Evolutionary conservation across 1,140 invertebrate genomes (phyloP), one percentile per base, ranked within the genome.

Genomic region (Sminthurides bifidus): DNA sequence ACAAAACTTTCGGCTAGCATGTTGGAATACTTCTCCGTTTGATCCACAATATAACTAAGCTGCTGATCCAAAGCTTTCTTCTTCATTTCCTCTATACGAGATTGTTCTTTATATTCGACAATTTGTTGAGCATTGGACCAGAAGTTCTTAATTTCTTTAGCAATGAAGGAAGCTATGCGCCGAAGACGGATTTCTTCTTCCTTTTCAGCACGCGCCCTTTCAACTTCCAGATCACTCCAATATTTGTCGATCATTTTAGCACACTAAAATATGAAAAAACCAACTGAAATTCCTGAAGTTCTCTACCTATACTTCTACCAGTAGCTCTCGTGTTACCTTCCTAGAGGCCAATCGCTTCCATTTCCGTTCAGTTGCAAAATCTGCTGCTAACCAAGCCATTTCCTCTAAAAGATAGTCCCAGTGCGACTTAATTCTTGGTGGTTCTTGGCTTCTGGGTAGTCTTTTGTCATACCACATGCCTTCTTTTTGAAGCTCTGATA

Each of bases 351-450:
- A 83, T 72, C 92, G 93, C 68, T 98, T 98, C 91, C 90, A 95
- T 70, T 95, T 97, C 45, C 92, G 76, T 73, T 98, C 94, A 70
- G 95, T 88, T 29, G 86, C 86, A 77, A 98, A 98, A 74, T 98
- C 94, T 19, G 89, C 85, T 33, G 92, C 88, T 49, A 99, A 75
- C 95, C 95, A 99, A 23, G 85, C 83, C 89, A 98, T 96, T 74
- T 99, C 95, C 71, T 98, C 95, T 10, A 98, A 71, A 45, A 99
- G 76, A 72, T 94, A 98, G 71, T 98, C 95, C 93, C 93, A 98
- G 70, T 98, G 94, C n/a, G 85, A 83, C 75, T 97, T 97, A 17
- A 80, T 75, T 64, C 91, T 76, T 38, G 82, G 77, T 54, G 90
- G 87, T 74, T 97, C 92, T 66, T 90, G 81, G 23, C 93, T 79